Evolutionary conservation across 1,140 invertebrate genomes (phyloP).

Genomic region (Stegodyphus dumicola): DNA sequence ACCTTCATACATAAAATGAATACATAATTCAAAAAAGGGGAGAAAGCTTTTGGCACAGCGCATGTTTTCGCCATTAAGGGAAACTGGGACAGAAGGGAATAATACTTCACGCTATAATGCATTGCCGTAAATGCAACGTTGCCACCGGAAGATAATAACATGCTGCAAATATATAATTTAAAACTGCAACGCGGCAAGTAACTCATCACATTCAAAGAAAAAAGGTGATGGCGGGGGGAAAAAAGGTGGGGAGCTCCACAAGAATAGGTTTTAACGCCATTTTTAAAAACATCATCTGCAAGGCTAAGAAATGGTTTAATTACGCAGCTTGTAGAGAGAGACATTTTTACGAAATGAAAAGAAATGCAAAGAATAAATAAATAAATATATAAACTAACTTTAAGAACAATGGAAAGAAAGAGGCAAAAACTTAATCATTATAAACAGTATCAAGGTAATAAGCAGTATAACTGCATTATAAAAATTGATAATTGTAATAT

Average conservation of each 20-base stretch:
- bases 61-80: slow-evolving; percentile 29
- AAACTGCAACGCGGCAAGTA: slow-evolving; percentile 9
- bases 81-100: slow-evolving; percentile 3
- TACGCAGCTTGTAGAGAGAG: neutral
- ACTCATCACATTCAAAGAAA: neutral
- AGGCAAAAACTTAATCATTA: too few species aligned
- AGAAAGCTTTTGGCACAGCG: neutral
- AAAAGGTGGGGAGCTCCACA: neutral
- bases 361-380: neutral
- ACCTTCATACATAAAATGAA: slow-evolving; percentile 6
- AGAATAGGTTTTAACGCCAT: neutral
- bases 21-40: neutral
- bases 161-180: slow-evolving; percentile 53
- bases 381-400: neutral
- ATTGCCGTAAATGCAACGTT: neutral
- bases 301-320: neutral
- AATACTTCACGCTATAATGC: slow-evolving; percentile 20
- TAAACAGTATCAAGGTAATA: too few species aligned
- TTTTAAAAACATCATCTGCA: neutral
- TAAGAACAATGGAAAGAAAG: too few species aligned
- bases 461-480: too few species aligned
- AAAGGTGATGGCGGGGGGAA: neutral
- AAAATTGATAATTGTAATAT: too few species aligned
- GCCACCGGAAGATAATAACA: slow-evolving; percentile 45
- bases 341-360: neutral